These are phyloP conservation scores for Heteromurus nitidus DNA, from an alignment of 2,888 invertebrate species.

Conservation along the genomic window DNA sequence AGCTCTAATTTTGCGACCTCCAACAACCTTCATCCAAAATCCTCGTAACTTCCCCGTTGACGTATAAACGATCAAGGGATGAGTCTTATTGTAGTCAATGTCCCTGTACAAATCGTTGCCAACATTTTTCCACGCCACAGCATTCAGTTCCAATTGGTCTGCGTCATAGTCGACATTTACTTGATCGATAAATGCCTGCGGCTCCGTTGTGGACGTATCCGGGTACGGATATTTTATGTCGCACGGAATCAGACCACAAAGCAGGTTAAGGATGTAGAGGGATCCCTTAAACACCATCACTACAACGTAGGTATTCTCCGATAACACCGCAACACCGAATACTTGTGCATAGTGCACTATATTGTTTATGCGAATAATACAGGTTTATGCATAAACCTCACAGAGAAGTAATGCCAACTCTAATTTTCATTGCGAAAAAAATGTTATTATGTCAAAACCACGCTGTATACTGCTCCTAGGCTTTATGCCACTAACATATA, in stretches of 20 bases:
- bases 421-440: no score
- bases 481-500: no score
- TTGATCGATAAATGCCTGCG: neutral
- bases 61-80: conserved; percentile 48
- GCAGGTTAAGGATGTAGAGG: conserved; percentile 63
- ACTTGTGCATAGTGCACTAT: no score
- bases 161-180: conserved; percentile 15
- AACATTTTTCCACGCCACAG: conserved; percentile 24
- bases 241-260: conserved; percentile 69
- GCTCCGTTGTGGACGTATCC: conserved; percentile 47
- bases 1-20: conserved; percentile 64
- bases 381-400: no score
- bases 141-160: neutral
- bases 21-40: conserved; percentile 62
- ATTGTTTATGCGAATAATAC: no score
- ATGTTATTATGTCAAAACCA: no score
- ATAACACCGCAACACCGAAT: no score
- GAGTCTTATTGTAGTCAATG: conserved; percentile 17
- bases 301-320: no score
- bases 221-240: conserved; percentile 59
- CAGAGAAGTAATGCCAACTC: no score
- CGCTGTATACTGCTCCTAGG: no score
- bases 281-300: conserved; percentile 67
- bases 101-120: conserved; percentile 15
- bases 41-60: conserved; percentile 56